Conservation (phyloP, 2,797 vertebrate genomes). For the Euthynnus affinis region DNA sequence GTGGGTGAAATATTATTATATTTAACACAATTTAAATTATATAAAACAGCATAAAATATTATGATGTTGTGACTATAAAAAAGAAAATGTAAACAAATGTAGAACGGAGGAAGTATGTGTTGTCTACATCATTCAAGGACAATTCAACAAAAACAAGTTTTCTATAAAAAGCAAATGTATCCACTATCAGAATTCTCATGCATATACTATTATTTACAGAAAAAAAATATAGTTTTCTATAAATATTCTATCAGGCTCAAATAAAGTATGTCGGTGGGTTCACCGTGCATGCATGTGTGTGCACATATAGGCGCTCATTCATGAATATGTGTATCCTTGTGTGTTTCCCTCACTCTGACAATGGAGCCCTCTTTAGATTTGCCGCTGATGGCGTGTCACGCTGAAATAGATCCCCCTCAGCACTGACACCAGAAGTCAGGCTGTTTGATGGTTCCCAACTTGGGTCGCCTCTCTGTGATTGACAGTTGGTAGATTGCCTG, state of each 20-base stretch:
- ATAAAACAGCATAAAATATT: background rate
- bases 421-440: slow-evolving; percentile 82
- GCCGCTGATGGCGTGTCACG: slow-evolving; percentile 81
- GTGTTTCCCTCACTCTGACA: slow-evolving; percentile 72
- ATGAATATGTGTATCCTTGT: slow-evolving; percentile 78
- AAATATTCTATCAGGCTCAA: slow-evolving; percentile 44
- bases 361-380: slow-evolving; percentile 79
- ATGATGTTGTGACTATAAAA: background rate
- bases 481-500: slow-evolving; percentile 86
- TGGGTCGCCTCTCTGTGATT: slow-evolving; percentile 81
- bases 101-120: background rate
- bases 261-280: slow-evolving; percentile 35
- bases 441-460: slow-evolving; percentile 83
- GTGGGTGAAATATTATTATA: background rate
- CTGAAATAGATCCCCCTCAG: slow-evolving; percentile 84
- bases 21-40: background rate
- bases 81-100: background rate
- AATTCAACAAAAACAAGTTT: background rate
- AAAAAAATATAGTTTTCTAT: slow-evolving; percentile 33
- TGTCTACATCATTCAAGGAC: background rate
- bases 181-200: slow-evolving; percentile 3
- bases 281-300: slow-evolving; percentile 45
- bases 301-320: slow-evolving; percentile 53
- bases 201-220: slow-evolving; percentile 20
- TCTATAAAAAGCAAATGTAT: background rate